Conservation (phyloP, 2,113 vertebrate genomes). For the Nerophis lumbriciformis region DNA sequence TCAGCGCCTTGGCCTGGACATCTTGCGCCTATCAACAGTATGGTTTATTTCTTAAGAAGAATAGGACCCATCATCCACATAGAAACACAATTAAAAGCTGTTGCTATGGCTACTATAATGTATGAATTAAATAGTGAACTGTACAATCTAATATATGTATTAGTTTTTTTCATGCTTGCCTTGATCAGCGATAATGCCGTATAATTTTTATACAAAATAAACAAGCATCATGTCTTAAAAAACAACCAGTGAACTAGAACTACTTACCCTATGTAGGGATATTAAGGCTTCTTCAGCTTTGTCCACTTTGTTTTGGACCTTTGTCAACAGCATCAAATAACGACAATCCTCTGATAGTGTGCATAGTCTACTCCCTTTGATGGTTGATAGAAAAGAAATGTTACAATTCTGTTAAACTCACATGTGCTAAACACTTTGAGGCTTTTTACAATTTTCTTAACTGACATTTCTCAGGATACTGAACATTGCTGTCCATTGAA, state of each 20-base stretch:
- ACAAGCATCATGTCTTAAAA: not conserved
- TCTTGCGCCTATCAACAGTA: slow-evolving; percentile 78
- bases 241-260: not conserved
- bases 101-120: too few species aligned
- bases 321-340: slow-evolving; percentile 86
- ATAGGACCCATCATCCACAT: not conserved
- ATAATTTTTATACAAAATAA: not conserved
- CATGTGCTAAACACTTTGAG: not conserved
- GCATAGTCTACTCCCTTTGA: slow-evolving; percentile 79
- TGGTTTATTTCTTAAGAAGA: not conserved
- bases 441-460: too few species aligned
- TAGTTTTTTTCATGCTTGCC: not conserved
- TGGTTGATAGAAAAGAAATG: not conserved
- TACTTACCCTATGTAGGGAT: slow-evolving; percentile 82
- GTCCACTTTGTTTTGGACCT: slow-evolving; percentile 85
- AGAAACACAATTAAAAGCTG: too few species aligned
- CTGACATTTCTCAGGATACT: too few species aligned
- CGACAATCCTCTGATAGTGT: slow-evolving; percentile 85
- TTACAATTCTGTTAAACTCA: not conserved
- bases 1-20: slow-evolving; percentile 89
- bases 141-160: too few species aligned
- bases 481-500: too few species aligned
- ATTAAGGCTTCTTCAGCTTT: slow-evolving; percentile 79
- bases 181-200: not conserved
- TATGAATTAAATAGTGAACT: too few species aligned